These are phyloP conservation scores for Onthophagus sagittarius DNA, from an alignment of 2,888 invertebrate genomes.

Conservation along the genomic window DNA sequence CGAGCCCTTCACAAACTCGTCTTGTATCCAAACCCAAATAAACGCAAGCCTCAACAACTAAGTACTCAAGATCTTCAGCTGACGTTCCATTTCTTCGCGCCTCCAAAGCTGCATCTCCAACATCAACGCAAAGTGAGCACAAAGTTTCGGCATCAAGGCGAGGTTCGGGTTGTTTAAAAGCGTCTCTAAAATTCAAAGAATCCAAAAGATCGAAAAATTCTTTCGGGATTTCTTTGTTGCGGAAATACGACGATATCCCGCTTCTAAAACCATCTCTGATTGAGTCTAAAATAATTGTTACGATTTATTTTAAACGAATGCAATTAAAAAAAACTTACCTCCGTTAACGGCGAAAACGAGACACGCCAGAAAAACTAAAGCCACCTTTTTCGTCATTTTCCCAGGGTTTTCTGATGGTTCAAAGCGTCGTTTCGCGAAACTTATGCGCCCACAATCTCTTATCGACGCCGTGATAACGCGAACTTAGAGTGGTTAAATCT, in stretches of 20 bases:
- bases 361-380: neutral
- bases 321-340: neutral
- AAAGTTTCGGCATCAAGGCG: constrained; percentile 34
- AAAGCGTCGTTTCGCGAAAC: neutral
- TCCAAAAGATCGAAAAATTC: constrained; percentile 11
- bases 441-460: neutral
- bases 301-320: neutral
- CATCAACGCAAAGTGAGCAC: constrained; percentile 52
- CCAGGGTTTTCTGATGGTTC: neutral
- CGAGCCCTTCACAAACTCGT: constrained; percentile 59
- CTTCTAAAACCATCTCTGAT: neutral
- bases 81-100: constrained; percentile 51
- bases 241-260: constrained; percentile 13
- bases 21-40: constrained; percentile 55
- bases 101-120: constrained; percentile 45
- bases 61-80: constrained; percentile 46
- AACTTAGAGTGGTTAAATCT: neutral
- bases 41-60: constrained; percentile 54
- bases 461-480: neutral
- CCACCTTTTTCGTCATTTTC: neutral
- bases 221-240: neutral
- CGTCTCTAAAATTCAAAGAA: constrained; percentile 11
- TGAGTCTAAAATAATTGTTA: neutral
- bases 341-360: neutral
- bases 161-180: neutral